These are phyloP conservation scores for Zhengitettix transpicula DNA, from an alignment of 2,888 invertebrate species.

Conservation along the genomic window DNA sequence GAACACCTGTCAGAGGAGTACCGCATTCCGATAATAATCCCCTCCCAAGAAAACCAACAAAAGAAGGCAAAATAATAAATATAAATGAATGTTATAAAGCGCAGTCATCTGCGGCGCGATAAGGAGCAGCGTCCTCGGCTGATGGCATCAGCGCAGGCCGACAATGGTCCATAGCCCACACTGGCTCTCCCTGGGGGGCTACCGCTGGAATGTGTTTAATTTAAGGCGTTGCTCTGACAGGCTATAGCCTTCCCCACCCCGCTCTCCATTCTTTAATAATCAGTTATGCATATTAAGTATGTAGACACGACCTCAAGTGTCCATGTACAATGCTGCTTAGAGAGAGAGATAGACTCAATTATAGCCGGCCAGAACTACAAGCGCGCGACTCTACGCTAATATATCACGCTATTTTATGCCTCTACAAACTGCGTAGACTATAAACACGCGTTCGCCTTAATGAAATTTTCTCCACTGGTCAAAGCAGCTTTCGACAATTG, in stretches of 20 bases:
- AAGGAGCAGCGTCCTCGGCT: not conserved
- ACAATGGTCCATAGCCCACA: not conserved
- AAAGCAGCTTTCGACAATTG: no score
- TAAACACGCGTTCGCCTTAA: not conserved
- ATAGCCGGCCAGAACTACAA: not conserved
- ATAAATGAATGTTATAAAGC: not conserved
- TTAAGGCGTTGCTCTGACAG: constrained; percentile 10
- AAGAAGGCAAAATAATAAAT: not conserved
- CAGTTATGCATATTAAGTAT: constrained; percentile 12
- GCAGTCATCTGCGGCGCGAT: not conserved
- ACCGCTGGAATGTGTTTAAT: constrained; percentile 12
- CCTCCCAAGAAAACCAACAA: not conserved
- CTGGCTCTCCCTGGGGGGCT: not conserved
- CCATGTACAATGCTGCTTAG: not conserved
- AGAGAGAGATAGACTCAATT: not conserved
- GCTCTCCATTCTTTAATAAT: constrained; percentile 8
- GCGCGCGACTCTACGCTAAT: not conserved
- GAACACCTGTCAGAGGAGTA: not conserved
- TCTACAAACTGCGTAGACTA: not conserved
- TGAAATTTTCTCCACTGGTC: no score
- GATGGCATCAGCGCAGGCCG: not conserved
- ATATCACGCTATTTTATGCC: not conserved
- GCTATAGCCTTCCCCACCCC: not conserved
- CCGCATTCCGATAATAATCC: no score
- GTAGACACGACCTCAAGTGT: constrained; percentile 3